These are phyloP conservation scores for Theonella swinhoei DNA, from an alignment of 37 sponge, comb jelly and placozoan genomes.

Conservation along the genomic window DNA sequence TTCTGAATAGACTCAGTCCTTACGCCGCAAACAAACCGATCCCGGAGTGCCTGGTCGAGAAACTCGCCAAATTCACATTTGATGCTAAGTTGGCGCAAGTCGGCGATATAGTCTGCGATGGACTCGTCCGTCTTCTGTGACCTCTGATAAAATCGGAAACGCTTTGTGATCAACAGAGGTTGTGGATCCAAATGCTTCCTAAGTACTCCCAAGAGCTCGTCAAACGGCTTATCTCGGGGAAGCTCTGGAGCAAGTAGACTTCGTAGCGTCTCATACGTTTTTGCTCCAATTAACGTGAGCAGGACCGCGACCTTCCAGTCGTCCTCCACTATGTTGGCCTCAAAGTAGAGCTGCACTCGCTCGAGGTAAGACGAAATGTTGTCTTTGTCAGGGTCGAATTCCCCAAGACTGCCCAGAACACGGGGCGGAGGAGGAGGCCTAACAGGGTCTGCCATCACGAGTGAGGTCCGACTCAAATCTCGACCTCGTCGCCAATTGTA, in stretches of 20 bases:
- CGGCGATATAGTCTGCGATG: slow-evolving; percentile 14
- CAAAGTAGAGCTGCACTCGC: neutral
- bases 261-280: neutral
- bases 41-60: slow-evolving; percentile 14
- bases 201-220: neutral
- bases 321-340: neutral
- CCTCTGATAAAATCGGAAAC: slow-evolving; percentile 17
- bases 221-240: neutral
- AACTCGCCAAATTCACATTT: slow-evolving; percentile 7
- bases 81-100: neutral
- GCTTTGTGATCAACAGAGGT: slow-evolving; percentile 10
- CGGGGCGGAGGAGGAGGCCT: neutral
- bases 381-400: neutral
- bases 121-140: neutral
- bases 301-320: neutral
- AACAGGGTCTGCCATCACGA: too few relatives aligned
- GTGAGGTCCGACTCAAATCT: too few relatives aligned
- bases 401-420: neutral
- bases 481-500: too few relatives aligned
- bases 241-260: neutral
- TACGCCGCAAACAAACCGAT: neutral
- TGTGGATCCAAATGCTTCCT: slow-evolving; percentile 10
- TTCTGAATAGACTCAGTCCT: neutral
- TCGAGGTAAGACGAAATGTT: neutral
- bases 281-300: neutral